phyloP scores from a whole-genome alignment of 2,797 vertebrate species.

The Coilia nasus region DNA sequence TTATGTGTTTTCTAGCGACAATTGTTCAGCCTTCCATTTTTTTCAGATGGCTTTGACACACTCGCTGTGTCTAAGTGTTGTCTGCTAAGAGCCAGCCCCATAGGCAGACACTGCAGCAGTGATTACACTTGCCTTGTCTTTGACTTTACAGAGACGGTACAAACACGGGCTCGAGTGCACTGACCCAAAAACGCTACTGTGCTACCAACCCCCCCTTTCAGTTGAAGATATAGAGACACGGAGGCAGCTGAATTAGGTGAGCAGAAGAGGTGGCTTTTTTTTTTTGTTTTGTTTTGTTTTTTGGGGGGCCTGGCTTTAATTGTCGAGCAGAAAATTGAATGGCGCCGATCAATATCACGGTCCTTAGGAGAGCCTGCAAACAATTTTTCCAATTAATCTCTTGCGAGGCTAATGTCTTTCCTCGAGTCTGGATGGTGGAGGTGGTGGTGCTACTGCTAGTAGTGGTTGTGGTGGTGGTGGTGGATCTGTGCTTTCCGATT shows the following conservation, averaged over 20 bases:
- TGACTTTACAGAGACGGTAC: neutral
- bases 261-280: too few species aligned
- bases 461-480: neutral
- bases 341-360: neutral
- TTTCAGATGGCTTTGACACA: neutral
- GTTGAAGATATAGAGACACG: too few species aligned
- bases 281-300: slow-evolving; percentile 26
- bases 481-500: neutral
- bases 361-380: slow-evolving; percentile 14
- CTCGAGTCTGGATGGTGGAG: neutral
- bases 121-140: neutral
- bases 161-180: neutral
- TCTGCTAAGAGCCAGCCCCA: neutral
- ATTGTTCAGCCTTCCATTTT: neutral
- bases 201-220: slow-evolving; percentile 29
- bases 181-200: neutral
- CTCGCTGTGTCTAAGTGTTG: neutral
- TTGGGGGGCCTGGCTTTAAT: slow-evolving; percentile 35
- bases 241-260: too few species aligned
- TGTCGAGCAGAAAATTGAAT: slow-evolving; percentile 47
- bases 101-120: neutral
- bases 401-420: slow-evolving; percentile 15
- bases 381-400: slow-evolving; percentile 10
- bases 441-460: neutral
- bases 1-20: neutral